Evolutionary conservation across 2,888 invertebrate genomes (phyloP).

Genomic region (Electrophaes corylata): DNA sequence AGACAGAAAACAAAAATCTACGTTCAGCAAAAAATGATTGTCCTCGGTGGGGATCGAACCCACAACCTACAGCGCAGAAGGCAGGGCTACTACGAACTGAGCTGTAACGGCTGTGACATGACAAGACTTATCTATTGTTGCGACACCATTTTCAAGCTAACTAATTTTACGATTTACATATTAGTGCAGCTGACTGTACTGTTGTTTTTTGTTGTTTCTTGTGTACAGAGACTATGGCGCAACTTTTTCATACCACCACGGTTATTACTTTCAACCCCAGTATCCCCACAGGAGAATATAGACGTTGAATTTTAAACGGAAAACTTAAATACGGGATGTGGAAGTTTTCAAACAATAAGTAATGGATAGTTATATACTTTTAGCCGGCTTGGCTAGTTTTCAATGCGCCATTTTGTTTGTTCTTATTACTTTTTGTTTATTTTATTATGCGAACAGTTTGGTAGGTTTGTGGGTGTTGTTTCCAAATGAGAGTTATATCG

Average conservation of each 20-base stretch:
- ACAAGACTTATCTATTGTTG: too few species aligned
- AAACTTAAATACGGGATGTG: slow-evolving; percentile 51
- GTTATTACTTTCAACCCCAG: slow-evolving; percentile 31
- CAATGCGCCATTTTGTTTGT: slow-evolving; percentile 19
- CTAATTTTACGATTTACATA: not conserved
- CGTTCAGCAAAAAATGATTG: too few species aligned
- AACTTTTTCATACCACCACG: slow-evolving; percentile 46
- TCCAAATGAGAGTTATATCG: too few species aligned
- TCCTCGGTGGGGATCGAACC: too few species aligned
- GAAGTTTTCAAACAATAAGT: slow-evolving; percentile 51
- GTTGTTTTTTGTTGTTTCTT: not conserved
- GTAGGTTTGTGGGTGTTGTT: not conserved
- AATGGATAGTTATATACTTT: slow-evolving; percentile 45
- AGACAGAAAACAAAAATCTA: too few species aligned
- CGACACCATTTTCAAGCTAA: too few species aligned
- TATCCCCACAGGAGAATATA: slow-evolving; percentile 29
- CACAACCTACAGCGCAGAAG: too few species aligned
- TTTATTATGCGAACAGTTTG: not conserved
- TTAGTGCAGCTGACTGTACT: too few species aligned
- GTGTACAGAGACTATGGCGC: slow-evolving; percentile 31
- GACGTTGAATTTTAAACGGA: slow-evolving; percentile 53
- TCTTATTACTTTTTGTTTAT: slow-evolving; percentile 11
- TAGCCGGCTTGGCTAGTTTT: slow-evolving; percentile 20
- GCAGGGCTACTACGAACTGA: too few species aligned
- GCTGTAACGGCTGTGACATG: too few species aligned